Evolutionary conservation across 2,797 vertebrate species (phyloP).

Genomic region (Ctenopoma kingsleyae): DNA sequence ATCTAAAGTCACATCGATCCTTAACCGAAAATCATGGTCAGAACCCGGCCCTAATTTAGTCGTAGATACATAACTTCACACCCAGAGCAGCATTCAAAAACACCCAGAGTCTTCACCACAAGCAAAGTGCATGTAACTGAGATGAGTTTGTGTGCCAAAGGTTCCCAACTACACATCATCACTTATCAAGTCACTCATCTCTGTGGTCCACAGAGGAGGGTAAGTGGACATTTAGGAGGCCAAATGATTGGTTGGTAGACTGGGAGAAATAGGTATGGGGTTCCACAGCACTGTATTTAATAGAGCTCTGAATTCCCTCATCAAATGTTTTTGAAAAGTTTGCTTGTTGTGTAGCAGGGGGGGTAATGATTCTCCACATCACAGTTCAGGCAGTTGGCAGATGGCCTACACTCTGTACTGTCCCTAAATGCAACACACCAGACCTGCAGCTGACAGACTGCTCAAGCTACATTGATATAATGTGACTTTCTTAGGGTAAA

Average conservation of each 20-base stretch:
- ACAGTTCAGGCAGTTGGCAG: no score
- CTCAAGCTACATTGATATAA: no score
- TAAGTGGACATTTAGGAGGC: neutral
- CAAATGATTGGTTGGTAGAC: neutral
- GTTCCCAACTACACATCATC: neutral
- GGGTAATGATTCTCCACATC: no score
- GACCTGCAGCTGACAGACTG: no score
- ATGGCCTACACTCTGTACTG: no score
- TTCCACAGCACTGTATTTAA: neutral
- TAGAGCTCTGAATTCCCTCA: neutral
- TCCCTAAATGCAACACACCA: no score
- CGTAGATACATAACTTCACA: neutral
- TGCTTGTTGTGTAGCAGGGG: neutral
- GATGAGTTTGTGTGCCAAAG: neutral
- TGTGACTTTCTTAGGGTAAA: no score
- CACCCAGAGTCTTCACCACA: neutral
- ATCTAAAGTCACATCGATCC: conserved; percentile 11
- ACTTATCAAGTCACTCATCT: neutral
- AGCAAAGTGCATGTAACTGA: neutral
- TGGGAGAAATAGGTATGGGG: neutral
- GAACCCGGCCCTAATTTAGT: neutral
- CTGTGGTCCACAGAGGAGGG: neutral
- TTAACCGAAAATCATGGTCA: neutral
- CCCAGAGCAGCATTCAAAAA: neutral
- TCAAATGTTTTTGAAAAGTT: neutral